Evolutionary conservation across 2,888 invertebrate species (phyloP).

Genomic region (Clistopyga incitator): DNA sequence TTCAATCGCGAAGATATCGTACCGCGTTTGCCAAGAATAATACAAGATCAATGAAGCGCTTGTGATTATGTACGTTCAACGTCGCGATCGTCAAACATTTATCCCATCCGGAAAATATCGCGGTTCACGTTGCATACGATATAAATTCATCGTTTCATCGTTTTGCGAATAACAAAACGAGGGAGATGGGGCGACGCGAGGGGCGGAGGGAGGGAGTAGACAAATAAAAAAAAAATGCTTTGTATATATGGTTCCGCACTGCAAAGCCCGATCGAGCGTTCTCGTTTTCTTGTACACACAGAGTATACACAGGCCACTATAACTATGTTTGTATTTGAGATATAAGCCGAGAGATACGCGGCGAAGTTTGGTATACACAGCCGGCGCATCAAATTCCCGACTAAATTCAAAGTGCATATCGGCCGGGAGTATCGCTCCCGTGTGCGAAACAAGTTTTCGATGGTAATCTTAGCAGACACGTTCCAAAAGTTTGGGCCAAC

Average conservation of each 20-base stretch:
- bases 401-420: conserved; percentile 66
- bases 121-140: neutral
- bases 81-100: conserved; percentile 11
- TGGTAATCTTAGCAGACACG: conserved; percentile 66
- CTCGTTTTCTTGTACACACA: conserved; percentile 44
- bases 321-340: conserved; percentile 47
- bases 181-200: neutral
- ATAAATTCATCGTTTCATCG: conserved; percentile 39
- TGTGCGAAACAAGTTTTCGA: conserved; percentile 67
- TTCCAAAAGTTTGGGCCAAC: conserved; percentile 53
- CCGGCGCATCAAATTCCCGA: conserved; percentile 52
- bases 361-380: conserved; percentile 49
- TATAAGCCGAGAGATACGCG: conserved; percentile 44
- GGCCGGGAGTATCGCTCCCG: conserved; percentile 36
- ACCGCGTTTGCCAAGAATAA: neutral
- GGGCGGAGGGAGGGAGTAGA: neutral
- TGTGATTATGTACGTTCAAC: neutral
- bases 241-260: conserved; percentile 7
- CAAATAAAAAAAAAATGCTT: conserved; percentile 4
- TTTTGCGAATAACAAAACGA: conserved; percentile 12
- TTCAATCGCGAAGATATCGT: neutral
- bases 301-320: conserved; percentile 22
- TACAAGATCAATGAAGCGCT: neutral
- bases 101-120: conserved; percentile 23
- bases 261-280: conserved; percentile 15